Base-by-base conservation (phyloP, 2,113 vertebrate genomes). In the Antigone vipio region DNA sequence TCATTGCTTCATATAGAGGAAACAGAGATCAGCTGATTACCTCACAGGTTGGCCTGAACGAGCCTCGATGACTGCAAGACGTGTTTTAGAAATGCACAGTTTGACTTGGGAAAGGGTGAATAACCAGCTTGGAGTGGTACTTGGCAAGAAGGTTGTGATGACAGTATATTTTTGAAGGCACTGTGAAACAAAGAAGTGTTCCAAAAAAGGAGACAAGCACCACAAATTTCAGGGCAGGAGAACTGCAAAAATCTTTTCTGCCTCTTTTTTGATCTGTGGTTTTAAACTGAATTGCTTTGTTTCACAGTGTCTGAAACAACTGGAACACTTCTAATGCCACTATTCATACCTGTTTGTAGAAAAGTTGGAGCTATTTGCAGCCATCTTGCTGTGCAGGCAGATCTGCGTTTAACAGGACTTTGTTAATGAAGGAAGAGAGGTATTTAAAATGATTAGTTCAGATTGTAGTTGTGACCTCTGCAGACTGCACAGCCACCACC, bases 241-340 rank as follows among this genome's bases (percentile, higher is more conserved):
- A 96, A 94, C 92, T 97, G 95, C 83, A 93, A 56, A 86, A 91
- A 66, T 87, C 19, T 63, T 77, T 80, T 82, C 80, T 94, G 83
- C 38, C 53, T 91, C 15, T 96, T 38, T 50, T 83, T 79, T 93
- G 83, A 95, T 85, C 62, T 92, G n/a, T 23, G 52, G 22, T 66
- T 87, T 89, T 68, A 50, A 93, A 93, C 60, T 56, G 80, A 69
- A 45, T 42, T 68, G 69, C 76, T 60, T 75, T 92, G 83, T 94
- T 91, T 89, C 86, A 68, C 15, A 55, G 49, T 53, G 73, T 69
- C 73, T 92, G 56, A 87, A 94, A 84, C 32, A 93, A 68, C 80
- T 49, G 76, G 47, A 75, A 22, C 29, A 19, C 40, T 84, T 89
- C 76, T 78, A 85, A 12, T 53, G 34, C 45, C 17, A 29, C 35